These are phyloP conservation scores for Phrynosoma platyrhinos DNA, from an alignment of 2,113 vertebrate species.

Conservation along the genomic window DNA sequence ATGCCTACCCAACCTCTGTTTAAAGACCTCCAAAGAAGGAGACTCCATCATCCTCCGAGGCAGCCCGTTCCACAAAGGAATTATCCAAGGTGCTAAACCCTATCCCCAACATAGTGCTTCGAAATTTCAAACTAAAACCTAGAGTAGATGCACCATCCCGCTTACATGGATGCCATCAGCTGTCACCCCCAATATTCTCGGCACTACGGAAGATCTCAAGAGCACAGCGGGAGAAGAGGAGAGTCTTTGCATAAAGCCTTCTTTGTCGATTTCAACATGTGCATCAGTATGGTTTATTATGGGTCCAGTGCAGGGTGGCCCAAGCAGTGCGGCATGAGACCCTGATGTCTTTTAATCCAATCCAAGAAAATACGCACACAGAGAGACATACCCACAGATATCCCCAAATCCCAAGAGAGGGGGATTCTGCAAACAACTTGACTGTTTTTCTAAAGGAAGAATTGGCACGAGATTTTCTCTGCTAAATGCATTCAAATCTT, in stretches of 20 bases:
- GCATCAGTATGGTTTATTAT: too few species aligned
- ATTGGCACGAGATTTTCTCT: background rate
- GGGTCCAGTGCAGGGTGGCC: background rate
- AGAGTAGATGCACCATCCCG: too few species aligned
- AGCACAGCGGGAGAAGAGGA: background rate
- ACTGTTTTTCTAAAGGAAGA: constrained; percentile 17
- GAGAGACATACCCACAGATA: background rate
- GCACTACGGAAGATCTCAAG: background rate
- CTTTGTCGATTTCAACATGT: too few species aligned
- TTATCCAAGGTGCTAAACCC: too few species aligned
- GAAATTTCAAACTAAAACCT: too few species aligned
- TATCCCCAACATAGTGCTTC: too few species aligned
- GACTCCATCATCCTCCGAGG: background rate
- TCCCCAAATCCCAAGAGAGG: background rate
- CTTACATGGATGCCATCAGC: too few species aligned
- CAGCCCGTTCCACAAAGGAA: too few species aligned
- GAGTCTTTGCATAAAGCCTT: background rate
- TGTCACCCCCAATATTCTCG: background rate
- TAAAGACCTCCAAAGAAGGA: too few species aligned
- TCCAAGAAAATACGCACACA: background rate
- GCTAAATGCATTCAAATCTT: constrained; percentile 4
- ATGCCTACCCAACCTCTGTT: too few species aligned
- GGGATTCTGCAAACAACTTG: background rate
- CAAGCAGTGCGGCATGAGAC: too few species aligned
- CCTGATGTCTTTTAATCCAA: background rate